A percentile compares a stretch with the other conserved stretches of the same genome.
Conservation (phyloP, 2,888 invertebrate species). For the Nomada ruficornis region DNA sequence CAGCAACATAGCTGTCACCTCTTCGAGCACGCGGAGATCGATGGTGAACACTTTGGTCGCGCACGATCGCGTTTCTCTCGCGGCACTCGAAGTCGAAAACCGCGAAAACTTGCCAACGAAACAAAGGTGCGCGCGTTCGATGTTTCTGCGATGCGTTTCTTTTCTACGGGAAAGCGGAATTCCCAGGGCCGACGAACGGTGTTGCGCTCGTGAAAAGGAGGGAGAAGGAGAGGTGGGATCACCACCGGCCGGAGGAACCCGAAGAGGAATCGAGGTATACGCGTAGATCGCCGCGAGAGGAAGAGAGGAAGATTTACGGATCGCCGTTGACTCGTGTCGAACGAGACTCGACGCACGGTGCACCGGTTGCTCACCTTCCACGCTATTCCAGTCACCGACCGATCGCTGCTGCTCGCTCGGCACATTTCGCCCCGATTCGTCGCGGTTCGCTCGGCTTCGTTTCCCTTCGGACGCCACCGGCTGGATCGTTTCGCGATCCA, state of each 20-base stretch:
- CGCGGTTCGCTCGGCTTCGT: constrained; percentile 19
- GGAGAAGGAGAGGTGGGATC: constrained; percentile 19
- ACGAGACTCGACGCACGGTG: constrained; percentile 20
- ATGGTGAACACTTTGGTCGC: not conserved
- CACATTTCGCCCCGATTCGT: constrained; percentile 28
- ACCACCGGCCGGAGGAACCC: not conserved
- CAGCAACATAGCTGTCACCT: constrained; percentile 23
- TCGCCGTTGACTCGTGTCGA: constrained; percentile 39
- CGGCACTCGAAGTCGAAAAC: not conserved
- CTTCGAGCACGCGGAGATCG: not conserved
- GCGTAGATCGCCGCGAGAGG: not conserved
- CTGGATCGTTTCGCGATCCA: not conserved
- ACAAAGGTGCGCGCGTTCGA: constrained; percentile 30
- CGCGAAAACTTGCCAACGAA: not conserved
- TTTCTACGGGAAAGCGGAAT: constrained; percentile 63
- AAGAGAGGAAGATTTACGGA: constrained; percentile 31
- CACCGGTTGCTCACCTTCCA: constrained; percentile 52
- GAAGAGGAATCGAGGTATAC: not conserved
- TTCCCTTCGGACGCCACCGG: constrained; percentile 11
- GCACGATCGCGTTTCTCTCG: constrained; percentile 29
- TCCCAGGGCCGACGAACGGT: constrained; percentile 56
- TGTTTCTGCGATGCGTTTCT: constrained; percentile 62
- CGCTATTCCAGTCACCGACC: constrained; percentile 12
- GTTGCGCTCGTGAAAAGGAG: constrained; percentile 38
- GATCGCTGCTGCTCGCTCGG: constrained; percentile 20